Conservation (phyloP, 2,888 invertebrate species). For the Brachypalpus laphriformis region DNA sequence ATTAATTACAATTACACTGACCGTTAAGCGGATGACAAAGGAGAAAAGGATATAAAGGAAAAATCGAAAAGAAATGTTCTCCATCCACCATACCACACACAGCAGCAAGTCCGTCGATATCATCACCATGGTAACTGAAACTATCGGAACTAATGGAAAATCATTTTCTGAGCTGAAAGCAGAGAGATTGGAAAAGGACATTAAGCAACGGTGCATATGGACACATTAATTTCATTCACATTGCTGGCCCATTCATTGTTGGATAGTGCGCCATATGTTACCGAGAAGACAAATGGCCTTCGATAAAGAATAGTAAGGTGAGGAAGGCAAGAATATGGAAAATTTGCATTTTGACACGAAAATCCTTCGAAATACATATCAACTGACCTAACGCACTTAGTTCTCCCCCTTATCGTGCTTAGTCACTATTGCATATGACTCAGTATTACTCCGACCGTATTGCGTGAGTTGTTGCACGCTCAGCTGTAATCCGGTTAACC, state of each 20-base stretch:
- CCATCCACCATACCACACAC: not conserved
- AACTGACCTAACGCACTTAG: conserved; percentile 22
- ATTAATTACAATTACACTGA: conserved; percentile 74
- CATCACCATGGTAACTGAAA: conserved; percentile 33
- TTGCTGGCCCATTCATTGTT: not conserved
- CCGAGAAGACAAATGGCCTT: conserved; percentile 3
- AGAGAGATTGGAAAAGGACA: conserved; percentile 25
- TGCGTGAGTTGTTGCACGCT: conserved; percentile 32
- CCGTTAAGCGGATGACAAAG: conserved; percentile 74
- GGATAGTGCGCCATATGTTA: conserved; percentile 44
- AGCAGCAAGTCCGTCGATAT: conserved; percentile 9
- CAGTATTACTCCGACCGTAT: conserved; percentile 3
- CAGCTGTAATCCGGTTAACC: conserved; percentile 48
- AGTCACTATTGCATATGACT: conserved; percentile 10
- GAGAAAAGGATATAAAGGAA: conserved; percentile 59
- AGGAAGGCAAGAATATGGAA: not conserved
- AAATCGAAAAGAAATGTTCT: conserved; percentile 42
- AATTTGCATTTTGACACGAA: conserved; percentile 55
- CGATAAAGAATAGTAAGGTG: not conserved
- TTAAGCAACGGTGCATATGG: conserved; percentile 41
- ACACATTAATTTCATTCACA: not conserved
- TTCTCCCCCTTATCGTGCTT: not conserved
- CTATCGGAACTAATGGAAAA: conserved; percentile 62
- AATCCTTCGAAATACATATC: conserved; percentile 29
- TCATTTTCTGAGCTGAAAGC: not conserved